Conservation (phyloP, 2,113 vertebrate species). For the Burhinus bistriatus region DNA sequence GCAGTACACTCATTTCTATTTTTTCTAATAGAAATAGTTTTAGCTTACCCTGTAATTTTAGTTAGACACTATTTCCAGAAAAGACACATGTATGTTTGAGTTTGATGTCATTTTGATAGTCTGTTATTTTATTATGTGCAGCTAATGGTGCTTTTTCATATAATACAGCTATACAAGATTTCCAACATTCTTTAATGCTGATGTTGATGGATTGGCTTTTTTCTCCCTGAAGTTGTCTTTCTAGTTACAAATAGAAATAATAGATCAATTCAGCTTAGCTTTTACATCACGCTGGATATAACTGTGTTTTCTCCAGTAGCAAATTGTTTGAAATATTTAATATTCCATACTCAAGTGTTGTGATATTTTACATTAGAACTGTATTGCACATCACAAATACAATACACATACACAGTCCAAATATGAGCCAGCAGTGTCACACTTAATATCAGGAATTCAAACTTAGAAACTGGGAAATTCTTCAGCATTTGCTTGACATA, state of each 20-base stretch:
- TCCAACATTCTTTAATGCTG: not conserved
- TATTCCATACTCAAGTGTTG: not conserved
- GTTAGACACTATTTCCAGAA: not conserved
- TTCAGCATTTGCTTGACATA: not conserved
- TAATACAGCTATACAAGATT: not conserved
- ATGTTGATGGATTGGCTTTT: not conserved
- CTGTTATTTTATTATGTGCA: not conserved
- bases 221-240: not conserved
- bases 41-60: not conserved
- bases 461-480: not conserved
- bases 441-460: not conserved
- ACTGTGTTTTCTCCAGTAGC: not conserved
- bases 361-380: not conserved
- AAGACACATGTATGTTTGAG: not conserved
- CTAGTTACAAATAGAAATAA: not conserved
- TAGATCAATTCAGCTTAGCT: not conserved
- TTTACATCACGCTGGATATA: not conserved
- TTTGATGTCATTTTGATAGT: not conserved
- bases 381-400: not conserved
- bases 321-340: not conserved
- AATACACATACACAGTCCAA: not conserved
- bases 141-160: not conserved
- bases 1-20: not conserved
- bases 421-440: not conserved
- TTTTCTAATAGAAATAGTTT: not conserved